phyloP scores from a whole-genome alignment of 2,888 invertebrate species.

The Diadegma fenestrale region DNA sequence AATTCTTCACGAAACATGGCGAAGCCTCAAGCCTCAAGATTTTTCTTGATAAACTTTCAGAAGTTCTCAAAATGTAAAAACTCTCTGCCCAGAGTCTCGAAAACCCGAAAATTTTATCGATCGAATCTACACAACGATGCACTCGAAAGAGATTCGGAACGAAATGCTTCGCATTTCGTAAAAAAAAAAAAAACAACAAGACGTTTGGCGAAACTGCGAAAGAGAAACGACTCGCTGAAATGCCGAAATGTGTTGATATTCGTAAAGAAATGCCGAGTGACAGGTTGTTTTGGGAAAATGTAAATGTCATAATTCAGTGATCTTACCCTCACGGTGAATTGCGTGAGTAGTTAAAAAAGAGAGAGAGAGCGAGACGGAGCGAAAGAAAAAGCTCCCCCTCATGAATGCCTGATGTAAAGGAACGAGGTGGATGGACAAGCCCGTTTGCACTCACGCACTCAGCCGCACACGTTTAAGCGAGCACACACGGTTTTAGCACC shows the following conservation, averaged over 20 bases:
- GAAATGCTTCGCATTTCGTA: neutral
- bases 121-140: neutral
- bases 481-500: conserved; percentile 54
- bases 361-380: neutral
- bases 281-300: neutral
- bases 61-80: neutral
- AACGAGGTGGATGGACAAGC: conserved; percentile 26
- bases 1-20: neutral
- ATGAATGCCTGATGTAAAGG: conserved; percentile 28
- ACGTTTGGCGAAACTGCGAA: neutral
- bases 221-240: neutral
- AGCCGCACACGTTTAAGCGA: conserved; percentile 49
- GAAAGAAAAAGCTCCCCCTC: conserved; percentile 3
- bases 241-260: neutral
- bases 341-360: conserved; percentile 11
- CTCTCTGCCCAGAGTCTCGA: neutral
- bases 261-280: neutral
- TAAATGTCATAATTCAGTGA: neutral
- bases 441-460: conserved; percentile 33
- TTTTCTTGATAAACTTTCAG: neutral
- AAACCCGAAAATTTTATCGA: neutral
- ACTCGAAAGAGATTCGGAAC: neutral
- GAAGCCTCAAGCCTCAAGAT: no score
- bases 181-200: neutral
- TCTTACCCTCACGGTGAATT: conserved; percentile 44